phyloP scores from a whole-genome alignment of 2,888 invertebrate species.

The Chymomyza procnemis region DNA sequence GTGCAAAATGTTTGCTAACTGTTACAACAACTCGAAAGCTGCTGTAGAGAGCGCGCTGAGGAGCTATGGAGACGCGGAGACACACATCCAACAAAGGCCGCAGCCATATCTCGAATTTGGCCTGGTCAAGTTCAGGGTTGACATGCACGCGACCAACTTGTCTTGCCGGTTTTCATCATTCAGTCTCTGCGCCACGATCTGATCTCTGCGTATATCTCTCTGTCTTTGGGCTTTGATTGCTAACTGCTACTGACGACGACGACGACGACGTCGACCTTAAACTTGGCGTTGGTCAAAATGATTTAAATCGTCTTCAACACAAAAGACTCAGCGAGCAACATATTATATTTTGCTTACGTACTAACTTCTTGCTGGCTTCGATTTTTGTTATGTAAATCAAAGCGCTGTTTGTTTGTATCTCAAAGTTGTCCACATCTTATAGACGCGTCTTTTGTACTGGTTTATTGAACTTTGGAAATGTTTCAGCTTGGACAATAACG shows the following conservation, averaged over 20 bases:
- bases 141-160: slow-evolving; percentile 61
- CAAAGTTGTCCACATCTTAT: not conserved
- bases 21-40: slow-evolving; percentile 55
- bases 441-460: slow-evolving; percentile 24
- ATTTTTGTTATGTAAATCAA: slow-evolving; percentile 60
- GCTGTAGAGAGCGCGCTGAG: not conserved
- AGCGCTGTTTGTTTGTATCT: not conserved
- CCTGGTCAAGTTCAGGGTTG: slow-evolving; percentile 71
- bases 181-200: not conserved
- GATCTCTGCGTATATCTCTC: no score
- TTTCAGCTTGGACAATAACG: slow-evolving; percentile 35
- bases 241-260: not conserved
- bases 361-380: slow-evolving; percentile 5
- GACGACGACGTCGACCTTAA: slow-evolving; percentile 33
- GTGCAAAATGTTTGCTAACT: slow-evolving; percentile 64
- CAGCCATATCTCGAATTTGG: slow-evolving; percentile 28
- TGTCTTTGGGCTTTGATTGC: no score
- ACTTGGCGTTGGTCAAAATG: slow-evolving; percentile 21
- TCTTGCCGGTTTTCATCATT: slow-evolving; percentile 50
- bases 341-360: not conserved
- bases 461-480: slow-evolving; percentile 55
- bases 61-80: no score
- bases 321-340: not conserved
- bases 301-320: not conserved
- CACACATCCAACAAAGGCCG: not conserved